Evolutionary conservation across 2,888 invertebrate species (phyloP).

Genomic region (Cremastinae sp.): DNA sequence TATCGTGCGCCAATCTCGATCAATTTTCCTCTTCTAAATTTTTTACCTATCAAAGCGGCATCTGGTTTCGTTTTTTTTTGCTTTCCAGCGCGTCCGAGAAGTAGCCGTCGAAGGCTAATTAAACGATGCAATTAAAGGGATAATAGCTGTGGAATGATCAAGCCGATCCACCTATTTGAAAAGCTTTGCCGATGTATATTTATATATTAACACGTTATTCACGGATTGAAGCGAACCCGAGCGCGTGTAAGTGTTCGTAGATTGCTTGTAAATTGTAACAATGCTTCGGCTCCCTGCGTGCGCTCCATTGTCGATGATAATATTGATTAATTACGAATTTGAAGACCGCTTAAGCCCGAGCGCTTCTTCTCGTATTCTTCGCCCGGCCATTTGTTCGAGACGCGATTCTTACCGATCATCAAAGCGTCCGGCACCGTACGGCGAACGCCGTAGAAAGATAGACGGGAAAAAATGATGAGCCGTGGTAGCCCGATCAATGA

Average conservation of each 20-base stretch:
- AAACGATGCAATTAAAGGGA: constrained; percentile 74
- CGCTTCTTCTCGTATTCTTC: constrained; percentile 49
- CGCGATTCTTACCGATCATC: constrained; percentile 70
- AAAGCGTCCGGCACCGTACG: constrained; percentile 62
- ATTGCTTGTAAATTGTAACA: constrained; percentile 73
- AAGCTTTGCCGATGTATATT: constrained; percentile 1
- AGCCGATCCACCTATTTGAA: constrained; percentile 51
- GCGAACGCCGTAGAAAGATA: constrained; percentile 24
- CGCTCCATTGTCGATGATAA: constrained; percentile 76
- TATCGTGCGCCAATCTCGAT: no score
- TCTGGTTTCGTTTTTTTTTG: background rate
- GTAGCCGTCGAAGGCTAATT: constrained; percentile 65
- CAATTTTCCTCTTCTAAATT: background rate
- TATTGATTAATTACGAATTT: constrained; percentile 78
- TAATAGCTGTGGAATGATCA: constrained; percentile 66
- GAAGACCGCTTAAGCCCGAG: constrained; percentile 69
- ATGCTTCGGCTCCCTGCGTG: constrained; percentile 67
- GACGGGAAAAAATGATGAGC: constrained; percentile 2
- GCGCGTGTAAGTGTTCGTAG: constrained; percentile 16
- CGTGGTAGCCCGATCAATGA: constrained; percentile 44
- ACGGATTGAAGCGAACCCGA: constrained; percentile 7
- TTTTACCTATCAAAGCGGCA: no score
- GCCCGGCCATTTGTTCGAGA: constrained; percentile 61
- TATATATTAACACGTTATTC: background rate
- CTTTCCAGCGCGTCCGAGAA: constrained; percentile 10